Conservation (phyloP, 2,113 vertebrate species). For the Micronycteris hirsuta region DNA sequence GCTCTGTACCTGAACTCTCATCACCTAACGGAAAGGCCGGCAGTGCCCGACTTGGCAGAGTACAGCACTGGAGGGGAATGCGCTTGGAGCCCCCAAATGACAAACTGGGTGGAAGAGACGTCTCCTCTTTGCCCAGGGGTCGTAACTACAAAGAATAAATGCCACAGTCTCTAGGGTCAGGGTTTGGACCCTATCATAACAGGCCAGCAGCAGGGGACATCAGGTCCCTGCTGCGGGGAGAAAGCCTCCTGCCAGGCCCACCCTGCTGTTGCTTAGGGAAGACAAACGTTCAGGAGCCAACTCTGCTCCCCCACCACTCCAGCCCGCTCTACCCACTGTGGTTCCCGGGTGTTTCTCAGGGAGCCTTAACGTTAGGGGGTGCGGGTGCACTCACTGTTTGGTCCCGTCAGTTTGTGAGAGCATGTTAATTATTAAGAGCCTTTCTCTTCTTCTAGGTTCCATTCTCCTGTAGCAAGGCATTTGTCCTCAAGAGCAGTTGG, state of each 20-base stretch:
- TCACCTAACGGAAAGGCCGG: neutral
- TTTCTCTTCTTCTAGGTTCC: neutral
- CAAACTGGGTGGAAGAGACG: too few relatives aligned
- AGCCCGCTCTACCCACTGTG: rapidly evolving
- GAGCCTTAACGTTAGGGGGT: neutral
- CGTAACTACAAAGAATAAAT: neutral
- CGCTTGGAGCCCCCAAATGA: neutral
- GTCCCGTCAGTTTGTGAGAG: neutral
- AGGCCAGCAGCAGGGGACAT: neutral
- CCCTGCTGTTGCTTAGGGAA: neutral
- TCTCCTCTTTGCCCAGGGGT: neutral
- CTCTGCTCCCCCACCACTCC: neutral
- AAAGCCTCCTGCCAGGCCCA: neutral
- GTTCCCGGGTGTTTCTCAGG: neutral
- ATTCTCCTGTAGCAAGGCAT: neutral
- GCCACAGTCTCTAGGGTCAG: neutral
- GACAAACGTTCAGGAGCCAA: neutral
- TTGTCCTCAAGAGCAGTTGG: neutral
- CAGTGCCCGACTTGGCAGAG: neutral
- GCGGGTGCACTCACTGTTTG: neutral
- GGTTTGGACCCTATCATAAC: neutral
- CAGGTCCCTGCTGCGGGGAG: neutral
- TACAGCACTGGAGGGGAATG: neutral
- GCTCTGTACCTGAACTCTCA: neutral
- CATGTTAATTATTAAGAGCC: neutral